Conservation (phyloP, 2,888 invertebrate genomes). For the Phyllotreta striolata region DNA sequence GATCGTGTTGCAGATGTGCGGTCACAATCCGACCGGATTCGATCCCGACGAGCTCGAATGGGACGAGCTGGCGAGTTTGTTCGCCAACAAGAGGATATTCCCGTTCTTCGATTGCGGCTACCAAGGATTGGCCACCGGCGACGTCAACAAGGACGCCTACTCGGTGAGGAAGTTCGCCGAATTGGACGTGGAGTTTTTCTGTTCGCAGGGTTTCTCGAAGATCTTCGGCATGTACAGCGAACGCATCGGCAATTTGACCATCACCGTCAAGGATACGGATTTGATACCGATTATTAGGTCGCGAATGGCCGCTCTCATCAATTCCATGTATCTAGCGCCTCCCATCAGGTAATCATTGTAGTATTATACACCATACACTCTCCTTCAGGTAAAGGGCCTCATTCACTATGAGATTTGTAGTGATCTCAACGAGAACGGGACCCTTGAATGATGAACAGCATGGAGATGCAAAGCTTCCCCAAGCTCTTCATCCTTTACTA, state of each 20-base stretch:
- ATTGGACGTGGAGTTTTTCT: constrained; percentile 88
- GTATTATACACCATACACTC: too few species aligned
- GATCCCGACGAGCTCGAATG: constrained; percentile 95
- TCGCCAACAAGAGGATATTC: constrained; percentile 82
- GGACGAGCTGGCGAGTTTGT: constrained; percentile 84
- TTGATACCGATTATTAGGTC: constrained; percentile 76
- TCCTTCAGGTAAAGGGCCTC: too few species aligned
- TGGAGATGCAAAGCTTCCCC: too few species aligned
- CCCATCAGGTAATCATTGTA: constrained; percentile 68
- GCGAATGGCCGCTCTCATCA: constrained; percentile 84
- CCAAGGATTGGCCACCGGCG: constrained; percentile 96
- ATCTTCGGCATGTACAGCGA: constrained; percentile 99
- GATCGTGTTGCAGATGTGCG: constrained; percentile 92
- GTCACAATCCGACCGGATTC: constrained; percentile 98
- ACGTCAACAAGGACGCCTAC: constrained; percentile 90
- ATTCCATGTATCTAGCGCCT: constrained; percentile 71
- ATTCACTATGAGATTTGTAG: too few species aligned
- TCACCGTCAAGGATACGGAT: constrained; percentile 74
- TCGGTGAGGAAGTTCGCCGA: constrained; percentile 88
- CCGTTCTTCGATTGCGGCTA: constrained; percentile 93
- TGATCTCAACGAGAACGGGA: too few species aligned
- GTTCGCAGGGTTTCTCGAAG: constrained; percentile 97
- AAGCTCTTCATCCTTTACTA: too few species aligned
- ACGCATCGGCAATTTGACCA: constrained; percentile 88
- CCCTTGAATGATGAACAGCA: too few species aligned